Base-by-base conservation (phyloP, 64 coral and sea anemone species). In the Stylophora pistillata region DNA sequence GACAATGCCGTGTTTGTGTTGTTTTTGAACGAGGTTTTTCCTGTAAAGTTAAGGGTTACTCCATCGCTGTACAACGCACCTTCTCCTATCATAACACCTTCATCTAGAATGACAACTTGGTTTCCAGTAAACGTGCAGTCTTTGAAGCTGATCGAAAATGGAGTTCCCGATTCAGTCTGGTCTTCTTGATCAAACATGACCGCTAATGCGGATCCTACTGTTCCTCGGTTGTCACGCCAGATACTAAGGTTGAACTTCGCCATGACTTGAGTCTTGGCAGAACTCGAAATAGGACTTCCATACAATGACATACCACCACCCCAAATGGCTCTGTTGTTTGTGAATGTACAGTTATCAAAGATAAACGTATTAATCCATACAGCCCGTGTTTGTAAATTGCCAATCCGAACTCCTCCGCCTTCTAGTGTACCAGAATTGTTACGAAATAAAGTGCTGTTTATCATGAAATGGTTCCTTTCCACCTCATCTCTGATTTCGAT, bases 341-440 rank as follows among this genome's bases (percentile, higher is more conserved):
- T 13, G 55, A 95, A 89, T 75, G 57, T 21, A 56, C 87, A 82
- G 15, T 88, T 86, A 9, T 77, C 53, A 72, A 82, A 79, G 18
- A 59, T 64, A 41, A 80, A 87, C 21, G 28, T 32, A 85, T 90
- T 87, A 20, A 56, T 25, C 21, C 53, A 23, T 15, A 16, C 53
- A 54, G 30, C 21, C 30, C 28, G 54, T 59, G 23, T 12, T 4
- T 52, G 57, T 17, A 63, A 56, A 73, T 71, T 87, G 77, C 89
- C 94, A 37, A 95, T 47, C 27, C 89, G 82, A 57, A 89, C 86
- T 17, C 89, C 94, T 60, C 94, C 94, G n/a, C 94, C 94, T 16
- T 78, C 72, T 55, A 79, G 91, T 2, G 30, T 17, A n/a, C 89
- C 94, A 63, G 20, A 64, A 41, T 95, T 95, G 14, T 92, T 31